phyloP scores from a whole-genome alignment of 2,888 invertebrate species.

The Cinara cedri region DNA sequence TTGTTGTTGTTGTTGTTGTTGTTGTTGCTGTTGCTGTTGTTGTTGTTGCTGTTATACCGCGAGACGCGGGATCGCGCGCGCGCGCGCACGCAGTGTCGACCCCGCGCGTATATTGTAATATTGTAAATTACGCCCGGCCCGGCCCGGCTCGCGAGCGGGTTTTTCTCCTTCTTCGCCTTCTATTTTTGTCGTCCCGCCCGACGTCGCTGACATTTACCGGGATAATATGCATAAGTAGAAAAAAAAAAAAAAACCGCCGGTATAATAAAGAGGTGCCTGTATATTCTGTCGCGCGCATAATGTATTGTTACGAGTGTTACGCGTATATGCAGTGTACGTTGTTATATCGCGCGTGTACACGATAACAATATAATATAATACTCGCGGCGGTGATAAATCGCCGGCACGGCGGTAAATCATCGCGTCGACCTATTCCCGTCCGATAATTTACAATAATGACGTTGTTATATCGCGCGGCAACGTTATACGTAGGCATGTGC shows the following conservation, averaged over 20 bases:
- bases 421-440: slow-evolving; percentile 1
- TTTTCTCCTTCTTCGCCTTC: slow-evolving; percentile 3
- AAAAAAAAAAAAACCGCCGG: neutral
- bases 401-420: slow-evolving; percentile 48
- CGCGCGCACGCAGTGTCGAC: slow-evolving; percentile 8
- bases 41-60: no score
- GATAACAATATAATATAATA: slow-evolving; percentile 3
- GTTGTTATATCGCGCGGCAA: no score
- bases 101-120: slow-evolving; percentile 21
- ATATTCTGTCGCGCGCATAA: no score
- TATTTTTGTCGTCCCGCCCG: slow-evolving; percentile 12
- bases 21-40: no score
- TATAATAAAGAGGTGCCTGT: neutral
- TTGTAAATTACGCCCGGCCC: slow-evolving; percentile 39
- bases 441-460: no score
- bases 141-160: slow-evolving; percentile 8
- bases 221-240: no score
- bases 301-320: neutral
- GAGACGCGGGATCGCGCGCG: no score
- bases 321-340: neutral
- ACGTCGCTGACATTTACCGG: slow-evolving; percentile 28
- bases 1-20: neutral
- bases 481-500: no score
- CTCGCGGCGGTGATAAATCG: slow-evolving; percentile 46
- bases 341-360: neutral